Evolutionary conservation across 2,113 vertebrate species (phyloP), one percentile per base, ranked within the genome.

Genomic region (Phodopus roborovskii): DNA sequence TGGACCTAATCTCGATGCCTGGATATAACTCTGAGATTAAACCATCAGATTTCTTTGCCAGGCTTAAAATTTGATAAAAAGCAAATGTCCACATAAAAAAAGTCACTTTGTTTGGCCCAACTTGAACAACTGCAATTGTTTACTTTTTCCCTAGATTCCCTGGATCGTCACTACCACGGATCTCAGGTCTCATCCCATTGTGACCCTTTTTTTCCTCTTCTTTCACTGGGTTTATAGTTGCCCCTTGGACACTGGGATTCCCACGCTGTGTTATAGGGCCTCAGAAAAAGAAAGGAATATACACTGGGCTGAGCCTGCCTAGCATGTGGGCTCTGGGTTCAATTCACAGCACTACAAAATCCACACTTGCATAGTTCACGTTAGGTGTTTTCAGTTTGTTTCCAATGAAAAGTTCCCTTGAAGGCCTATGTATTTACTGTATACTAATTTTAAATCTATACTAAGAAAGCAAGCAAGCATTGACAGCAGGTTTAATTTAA

Each of bases 391-490:
- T 87, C 83, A 5, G 39, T 93, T 79, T 79, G 10, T 79, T 95
- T 90, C 73, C 91, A 53, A 90, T 15, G 81, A 88, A 28, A 95
- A 97, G 1, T 84, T 77, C 64, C 89, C 33, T 77, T 36, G 24
- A 15, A 78, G 42, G 48, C 33, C 53, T 88, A 1, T 45, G 94
- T 96, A 60, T 62, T 92, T 92, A 68, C 36, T 53, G 5, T 30
- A 70, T 75, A 60, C n/a, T 85, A 71, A 87, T 74, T 88, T 81
- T 66, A 97, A 95, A 68, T 64, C 50, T 58, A 50, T 56, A 73
- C 30, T 77, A 56, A 66, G 64, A 88, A 90, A 89, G 45, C 42
- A 89, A 91, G 36, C 84, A 86, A 92, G 73, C 24, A 64, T 11
- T 30, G 17, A 91, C 33, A 39, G 26, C 17, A 79, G 22, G 8